A percentile compares a stretch with the other conserved stretches of the same genome.
phyloP scores from a whole-genome alignment of 2,888 invertebrate species.

The Oxyteleia sp. region DNA sequence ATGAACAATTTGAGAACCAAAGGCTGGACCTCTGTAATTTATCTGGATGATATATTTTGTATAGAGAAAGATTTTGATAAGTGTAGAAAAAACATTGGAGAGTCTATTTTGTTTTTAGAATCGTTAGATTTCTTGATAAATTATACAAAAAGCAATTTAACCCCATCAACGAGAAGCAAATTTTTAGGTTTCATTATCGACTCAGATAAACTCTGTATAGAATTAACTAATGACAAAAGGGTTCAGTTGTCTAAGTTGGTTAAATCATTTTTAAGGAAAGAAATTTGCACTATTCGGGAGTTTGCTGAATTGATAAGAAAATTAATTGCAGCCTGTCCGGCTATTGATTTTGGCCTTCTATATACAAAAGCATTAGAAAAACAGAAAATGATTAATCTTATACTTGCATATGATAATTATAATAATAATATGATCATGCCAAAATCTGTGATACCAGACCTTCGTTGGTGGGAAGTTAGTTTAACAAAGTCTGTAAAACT shows the following conservation, averaged over 20 bases:
- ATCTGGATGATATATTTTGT: constrained; percentile 45
- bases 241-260: constrained; percentile 1
- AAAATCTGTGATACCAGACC: constrained; percentile 1
- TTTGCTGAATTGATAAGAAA: constrained; percentile 48
- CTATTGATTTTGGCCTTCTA: constrained; percentile 5
- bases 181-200: constrained; percentile 41
- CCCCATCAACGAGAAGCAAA: constrained; percentile 90
- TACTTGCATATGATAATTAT: background rate
- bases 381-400: too few species aligned
- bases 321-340: constrained; percentile 49
- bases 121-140: constrained; percentile 49
- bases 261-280: background rate
- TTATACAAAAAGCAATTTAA: constrained; percentile 44
- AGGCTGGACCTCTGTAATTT: constrained; percentile 19
- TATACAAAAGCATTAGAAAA: too few species aligned
- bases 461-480: background rate
- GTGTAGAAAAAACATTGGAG: constrained; percentile 31
- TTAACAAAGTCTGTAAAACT: background rate
- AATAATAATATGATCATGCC: background rate
- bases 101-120: background rate
- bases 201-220: background rate
- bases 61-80: constrained; percentile 15
- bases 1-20: background rate
- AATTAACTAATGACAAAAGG: constrained; percentile 26
- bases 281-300: constrained; percentile 13